These are phyloP conservation scores for Lepidochrysops patricia DNA, from an alignment of 2,888 invertebrate species.

Conservation along the genomic window DNA sequence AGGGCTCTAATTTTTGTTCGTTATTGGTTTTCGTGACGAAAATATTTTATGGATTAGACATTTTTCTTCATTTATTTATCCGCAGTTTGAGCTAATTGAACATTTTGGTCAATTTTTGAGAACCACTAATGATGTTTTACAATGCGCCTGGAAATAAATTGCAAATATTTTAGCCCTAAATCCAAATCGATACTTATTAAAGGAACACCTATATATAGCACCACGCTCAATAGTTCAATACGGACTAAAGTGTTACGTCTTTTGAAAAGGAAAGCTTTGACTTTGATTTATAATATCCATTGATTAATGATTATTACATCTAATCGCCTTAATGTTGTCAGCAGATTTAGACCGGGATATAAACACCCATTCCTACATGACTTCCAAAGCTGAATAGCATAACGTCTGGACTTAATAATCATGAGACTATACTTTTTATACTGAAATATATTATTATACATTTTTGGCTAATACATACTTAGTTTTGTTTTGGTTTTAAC, in stretches of 20 bases:
- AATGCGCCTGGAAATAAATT: too few species aligned
- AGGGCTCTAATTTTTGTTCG: neutral
- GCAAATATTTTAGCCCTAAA: too few species aligned
- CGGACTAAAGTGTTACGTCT: neutral
- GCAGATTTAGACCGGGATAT: neutral
- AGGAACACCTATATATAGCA: neutral
- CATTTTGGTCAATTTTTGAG: too few species aligned
- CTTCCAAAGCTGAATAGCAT: neutral
- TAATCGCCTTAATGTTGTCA: conserved; percentile 1
- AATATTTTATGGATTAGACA: neutral
- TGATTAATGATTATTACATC: conserved; percentile 2
- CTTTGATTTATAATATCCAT: conserved; percentile 5
- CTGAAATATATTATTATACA: too few species aligned
- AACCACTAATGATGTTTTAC: too few species aligned
- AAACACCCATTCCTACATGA: neutral
- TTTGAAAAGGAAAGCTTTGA: conserved; percentile 4
- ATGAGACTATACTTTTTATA: too few species aligned
- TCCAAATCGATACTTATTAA: neutral
- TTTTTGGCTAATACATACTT: too few species aligned
- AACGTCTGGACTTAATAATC: neutral
- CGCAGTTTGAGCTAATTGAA: too few species aligned
- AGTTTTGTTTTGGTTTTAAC: too few species aligned
- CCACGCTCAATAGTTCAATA: neutral
- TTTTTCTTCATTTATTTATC: too few species aligned
- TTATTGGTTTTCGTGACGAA: neutral